A percentile compares a stretch with the other conserved stretches of the same genome.
Conservation (phyloP, 2,888 invertebrate genomes). For the Tromatobia lineatoria region DNA sequence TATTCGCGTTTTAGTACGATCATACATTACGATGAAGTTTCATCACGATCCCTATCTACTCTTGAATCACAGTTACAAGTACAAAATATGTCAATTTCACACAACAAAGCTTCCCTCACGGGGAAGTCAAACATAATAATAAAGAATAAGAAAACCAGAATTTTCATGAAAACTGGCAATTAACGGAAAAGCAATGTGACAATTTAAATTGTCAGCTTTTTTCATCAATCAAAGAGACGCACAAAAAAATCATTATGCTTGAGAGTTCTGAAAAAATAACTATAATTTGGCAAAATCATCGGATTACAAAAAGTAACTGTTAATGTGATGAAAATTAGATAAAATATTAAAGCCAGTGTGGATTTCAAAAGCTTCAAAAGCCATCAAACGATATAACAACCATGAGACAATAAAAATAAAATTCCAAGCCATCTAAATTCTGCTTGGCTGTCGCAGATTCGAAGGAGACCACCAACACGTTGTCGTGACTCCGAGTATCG, state of each 20-base stretch:
- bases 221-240: not conserved
- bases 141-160: no score
- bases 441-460: conserved; percentile 1
- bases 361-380: not conserved
- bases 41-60: no score
- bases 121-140: no score
- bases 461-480: not conserved
- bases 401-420: conserved; percentile 25
- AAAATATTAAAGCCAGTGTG: not conserved
- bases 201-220: no score
- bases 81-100: no score
- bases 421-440: conserved; percentile 14
- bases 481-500: conserved; percentile 41
- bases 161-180: no score
- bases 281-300: not conserved
- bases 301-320: not conserved
- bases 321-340: not conserved
- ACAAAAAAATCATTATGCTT: not conserved
- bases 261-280: not conserved
- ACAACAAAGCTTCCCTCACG: no score
- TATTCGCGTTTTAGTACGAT: no score
- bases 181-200: no score
- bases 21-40: no score
- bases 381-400: conserved; percentile 51
- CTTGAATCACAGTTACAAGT: no score